phyloP scores from a whole-genome alignment of 2,797 vertebrate species.

The Centroberyx gerrardi region DNA sequence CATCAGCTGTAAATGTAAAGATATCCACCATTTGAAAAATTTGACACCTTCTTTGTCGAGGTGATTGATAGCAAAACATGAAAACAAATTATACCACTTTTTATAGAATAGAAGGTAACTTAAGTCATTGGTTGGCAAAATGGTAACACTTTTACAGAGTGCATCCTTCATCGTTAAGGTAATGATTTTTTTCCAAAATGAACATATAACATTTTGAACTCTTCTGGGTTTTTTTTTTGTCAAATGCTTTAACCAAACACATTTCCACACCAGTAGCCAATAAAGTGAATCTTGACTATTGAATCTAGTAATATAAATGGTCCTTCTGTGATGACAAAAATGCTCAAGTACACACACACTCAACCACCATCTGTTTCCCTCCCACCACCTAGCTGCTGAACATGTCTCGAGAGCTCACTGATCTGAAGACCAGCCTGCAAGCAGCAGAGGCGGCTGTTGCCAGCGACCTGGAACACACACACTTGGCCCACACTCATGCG shows the following conservation, averaged over 20 bases:
- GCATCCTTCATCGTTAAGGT: too few species aligned
- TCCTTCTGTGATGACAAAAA: slow-evolving; percentile 20
- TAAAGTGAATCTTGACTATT: slow-evolving; percentile 5
- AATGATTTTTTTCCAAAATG: too few species aligned
- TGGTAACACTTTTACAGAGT: too few species aligned
- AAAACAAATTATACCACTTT: too few species aligned
- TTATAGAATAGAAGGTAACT: too few species aligned
- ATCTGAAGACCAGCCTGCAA: slow-evolving; percentile 93
- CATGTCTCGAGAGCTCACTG: slow-evolving; percentile 97
- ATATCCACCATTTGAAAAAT: too few species aligned
- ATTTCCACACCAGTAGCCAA: background rate
- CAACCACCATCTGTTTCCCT: slow-evolving; percentile 16
- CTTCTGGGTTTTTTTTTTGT: background rate
- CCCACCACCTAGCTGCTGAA: slow-evolving; percentile 90
- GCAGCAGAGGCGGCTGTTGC: slow-evolving; percentile 92
- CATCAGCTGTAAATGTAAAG: too few species aligned
- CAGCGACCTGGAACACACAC: slow-evolving; percentile 87
- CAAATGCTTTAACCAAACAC: background rate
- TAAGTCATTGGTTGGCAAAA: too few species aligned
- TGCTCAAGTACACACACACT: slow-evolving; percentile 1
- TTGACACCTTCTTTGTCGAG: too few species aligned
- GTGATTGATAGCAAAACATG: too few species aligned
- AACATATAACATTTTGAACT: background rate
- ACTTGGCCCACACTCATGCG: slow-evolving; percentile 83
- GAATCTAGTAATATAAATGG: background rate